Base-by-base conservation (phyloP, 2,888 invertebrate genomes). In the Leucoptera coffeella region DNA sequence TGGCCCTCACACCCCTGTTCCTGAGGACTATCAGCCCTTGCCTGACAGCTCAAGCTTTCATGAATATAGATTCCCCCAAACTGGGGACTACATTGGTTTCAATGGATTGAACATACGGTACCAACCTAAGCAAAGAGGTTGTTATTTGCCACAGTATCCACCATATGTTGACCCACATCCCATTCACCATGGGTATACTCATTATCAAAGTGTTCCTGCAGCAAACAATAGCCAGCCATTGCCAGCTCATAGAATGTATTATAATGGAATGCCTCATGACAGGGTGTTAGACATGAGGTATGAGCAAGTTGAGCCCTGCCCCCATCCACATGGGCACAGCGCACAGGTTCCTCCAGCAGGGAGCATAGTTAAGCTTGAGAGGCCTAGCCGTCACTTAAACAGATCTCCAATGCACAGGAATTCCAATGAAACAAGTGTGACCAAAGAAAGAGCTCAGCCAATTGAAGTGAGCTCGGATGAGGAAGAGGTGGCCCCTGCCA, bases 391-490 rank as follows among this genome's bases (percentile, higher is more conserved):
- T 10, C 59, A 50, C 35, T 42, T 67, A 28, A 69, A 69, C 36
- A 65, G 67, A 34, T 64, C 64, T 26, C 67, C 69, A 2, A 41
- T 62, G 27, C 50, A 61, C 33, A 47, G 64, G 30, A 55, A 55
- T 14, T 61, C 65, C 9, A 59, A 56, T 39, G 65, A 64, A 30
- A n/a, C n/a, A n/a, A n/a, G n/a, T n/a, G n/a, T n/a, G n/a, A 55
- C 43, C 43, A 55, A 54, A 34, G 32, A 32, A 17, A 41, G 45
- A 37, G 35, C 50, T 25, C 56, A 53, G 47, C 45, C 53, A 28
- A 69, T 72, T 39, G 71, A 67, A 47, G 55, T 72, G 2, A 69
- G 69, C 39, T 72, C 72, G 24, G 71, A 69, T 35, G 72, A 72
- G 28, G 72, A 72, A 38, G 71, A 72, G 19, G 51, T 56, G 43